phyloP scores from a whole-genome alignment of 2,113 vertebrate genomes.

The Bubalus kerabau region DNA sequence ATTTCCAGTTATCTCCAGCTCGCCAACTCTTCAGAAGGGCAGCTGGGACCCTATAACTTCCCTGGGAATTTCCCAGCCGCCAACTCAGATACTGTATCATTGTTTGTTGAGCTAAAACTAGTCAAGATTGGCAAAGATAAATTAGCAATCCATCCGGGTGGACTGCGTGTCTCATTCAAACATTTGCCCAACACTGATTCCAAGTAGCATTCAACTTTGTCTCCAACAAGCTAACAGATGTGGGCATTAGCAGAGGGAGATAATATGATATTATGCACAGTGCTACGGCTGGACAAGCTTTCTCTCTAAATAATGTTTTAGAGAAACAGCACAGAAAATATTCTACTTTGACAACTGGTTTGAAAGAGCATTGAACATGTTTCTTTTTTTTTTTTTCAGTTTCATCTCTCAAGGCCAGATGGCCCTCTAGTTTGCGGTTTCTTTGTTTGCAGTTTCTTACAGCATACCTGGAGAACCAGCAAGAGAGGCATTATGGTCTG shows the following conservation, averaged over 20 bases:
- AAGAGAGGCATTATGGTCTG: neutral
- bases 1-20: slow-evolving; percentile 28
- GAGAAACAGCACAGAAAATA: slow-evolving; percentile 69
- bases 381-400: neutral
- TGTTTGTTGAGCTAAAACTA: slow-evolving; percentile 41
- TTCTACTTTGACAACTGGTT: slow-evolving; percentile 64
- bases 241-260: slow-evolving; percentile 44
- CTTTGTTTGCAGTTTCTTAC: neutral
- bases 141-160: neutral
- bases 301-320: slow-evolving; percentile 71
- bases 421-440: neutral
- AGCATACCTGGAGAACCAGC: neutral
- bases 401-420: neutral
- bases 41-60: slow-evolving; percentile 51
- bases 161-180: slow-evolving; percentile 21
- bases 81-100: slow-evolving; percentile 25
- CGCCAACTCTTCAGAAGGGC: slow-evolving; percentile 27
- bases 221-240: slow-evolving; percentile 39
- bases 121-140: slow-evolving; percentile 57
- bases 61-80: slow-evolving; percentile 48
- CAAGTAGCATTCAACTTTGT: slow-evolving; percentile 43
- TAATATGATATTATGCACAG: slow-evolving; percentile 38
- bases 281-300: slow-evolving; percentile 25
- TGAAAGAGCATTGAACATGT: slow-evolving; percentile 38
- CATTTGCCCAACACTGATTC: slow-evolving; percentile 43